These are phyloP conservation scores for Zaprionus inermis DNA, from an alignment of 1,140 invertebrate genomes.

Conservation along the genomic window DNA sequence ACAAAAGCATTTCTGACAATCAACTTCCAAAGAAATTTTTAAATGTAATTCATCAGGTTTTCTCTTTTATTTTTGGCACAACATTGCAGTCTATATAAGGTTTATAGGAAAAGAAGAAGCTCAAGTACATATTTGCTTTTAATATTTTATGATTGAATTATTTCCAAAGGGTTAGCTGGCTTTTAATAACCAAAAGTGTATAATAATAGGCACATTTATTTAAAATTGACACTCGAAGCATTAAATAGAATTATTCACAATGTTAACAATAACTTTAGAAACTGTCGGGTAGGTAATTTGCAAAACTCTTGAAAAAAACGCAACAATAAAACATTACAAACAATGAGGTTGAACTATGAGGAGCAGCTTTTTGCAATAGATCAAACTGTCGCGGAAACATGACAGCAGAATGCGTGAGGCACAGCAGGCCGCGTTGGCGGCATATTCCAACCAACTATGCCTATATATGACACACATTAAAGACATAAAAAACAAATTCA, in stretches of 20 bases:
- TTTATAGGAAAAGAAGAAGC: not conserved
- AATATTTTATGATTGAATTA: no score
- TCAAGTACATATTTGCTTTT: no score
- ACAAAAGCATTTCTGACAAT: not conserved
- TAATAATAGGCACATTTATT: no score
- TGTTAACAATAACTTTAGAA: not conserved
- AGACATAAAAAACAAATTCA: not conserved
- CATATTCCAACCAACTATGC: not conserved
- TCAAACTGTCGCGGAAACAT: constrained; percentile 4
- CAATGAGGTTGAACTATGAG: not conserved
- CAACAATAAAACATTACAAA: not conserved
- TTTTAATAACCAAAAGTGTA: no score
- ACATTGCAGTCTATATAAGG: not conserved
- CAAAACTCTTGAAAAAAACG: not conserved
- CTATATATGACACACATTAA: not conserved
- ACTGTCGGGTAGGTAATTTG: not conserved
- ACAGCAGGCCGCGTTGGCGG: not conserved
- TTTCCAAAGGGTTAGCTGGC: no score
- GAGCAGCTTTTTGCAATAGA: constrained; percentile 1
- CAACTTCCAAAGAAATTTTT: not conserved
- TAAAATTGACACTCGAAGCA: no score
- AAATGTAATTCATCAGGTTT: not conserved
- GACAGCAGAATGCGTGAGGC: not conserved
- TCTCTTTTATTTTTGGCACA: not conserved
- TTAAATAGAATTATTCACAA: no score